Conservation (phyloP, 2,797 vertebrate species). For the Lagodon rhomboides region DNA sequence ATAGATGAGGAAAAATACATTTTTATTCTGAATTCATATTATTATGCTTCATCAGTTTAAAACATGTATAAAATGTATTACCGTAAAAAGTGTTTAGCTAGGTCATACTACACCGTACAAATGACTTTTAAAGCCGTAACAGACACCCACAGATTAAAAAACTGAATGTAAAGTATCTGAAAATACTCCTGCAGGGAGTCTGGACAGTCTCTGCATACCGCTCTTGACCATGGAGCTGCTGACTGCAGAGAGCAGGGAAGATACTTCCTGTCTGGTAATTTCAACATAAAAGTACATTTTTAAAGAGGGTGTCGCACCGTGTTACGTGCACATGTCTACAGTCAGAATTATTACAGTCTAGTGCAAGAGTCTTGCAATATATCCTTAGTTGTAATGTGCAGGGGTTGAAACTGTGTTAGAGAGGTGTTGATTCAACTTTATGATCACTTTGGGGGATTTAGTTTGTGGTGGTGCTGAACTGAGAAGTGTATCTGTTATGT, state of each 20-base stretch:
- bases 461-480: background rate
- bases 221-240: background rate
- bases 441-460: background rate
- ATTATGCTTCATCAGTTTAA: background rate
- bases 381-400: background rate
- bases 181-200: background rate
- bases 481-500: background rate
- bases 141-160: background rate
- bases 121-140: background rate
- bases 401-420: background rate
- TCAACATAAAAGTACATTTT: slow-evolving; percentile 52
- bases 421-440: background rate
- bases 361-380: background rate
- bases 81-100: background rate
- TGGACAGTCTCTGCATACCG: slow-evolving; percentile 1
- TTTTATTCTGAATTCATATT: background rate
- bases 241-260: background rate
- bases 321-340: no score
- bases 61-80: no score
- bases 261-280: slow-evolving; percentile 35
- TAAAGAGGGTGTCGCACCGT: no score
- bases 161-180: background rate
- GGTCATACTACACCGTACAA: background rate
- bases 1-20: background rate
- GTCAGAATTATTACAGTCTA: background rate